Percentiles rank a stretch among this genome's conserved stretches.
phyloP scores from a whole-genome alignment of 2,113 vertebrate genomes.

The Neodontobutis hainanensis region DNA sequence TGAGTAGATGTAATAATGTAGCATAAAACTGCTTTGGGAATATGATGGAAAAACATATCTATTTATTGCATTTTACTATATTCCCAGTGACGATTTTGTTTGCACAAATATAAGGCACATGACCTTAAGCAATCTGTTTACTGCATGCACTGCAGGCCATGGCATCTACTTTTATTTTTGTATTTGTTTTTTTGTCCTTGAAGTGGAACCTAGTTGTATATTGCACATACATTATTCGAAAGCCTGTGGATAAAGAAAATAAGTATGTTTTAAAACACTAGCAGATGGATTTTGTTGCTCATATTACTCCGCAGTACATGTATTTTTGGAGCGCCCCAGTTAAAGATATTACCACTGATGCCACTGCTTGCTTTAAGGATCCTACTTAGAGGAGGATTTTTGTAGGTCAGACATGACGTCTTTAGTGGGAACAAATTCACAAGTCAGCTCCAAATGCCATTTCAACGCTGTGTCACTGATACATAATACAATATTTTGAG shows the following conservation, averaged over 20 bases:
- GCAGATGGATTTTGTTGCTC: neutral
- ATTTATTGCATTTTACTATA: constrained; percentile 18
- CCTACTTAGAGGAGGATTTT: constrained; percentile 6
- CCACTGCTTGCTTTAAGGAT: constrained; percentile 9
- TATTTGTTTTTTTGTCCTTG: constrained; percentile 3
- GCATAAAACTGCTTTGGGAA: neutral
- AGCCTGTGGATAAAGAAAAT: too few relatives aligned
- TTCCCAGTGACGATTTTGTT: constrained; percentile 22
- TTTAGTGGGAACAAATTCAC: neutral
- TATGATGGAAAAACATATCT: neutral
- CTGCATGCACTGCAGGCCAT: neutral
- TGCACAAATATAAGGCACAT: constrained; percentile 9
- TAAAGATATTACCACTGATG: neutral
- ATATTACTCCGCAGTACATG: neutral
- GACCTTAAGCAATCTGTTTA: constrained; percentile 10
- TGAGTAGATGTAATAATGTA: constrained; percentile 10
- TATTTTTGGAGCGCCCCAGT: neutral
- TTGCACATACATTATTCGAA: neutral
- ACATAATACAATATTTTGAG: neutral
- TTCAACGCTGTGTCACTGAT: neutral
- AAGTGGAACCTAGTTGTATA: neutral
- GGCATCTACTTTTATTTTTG: neutral
- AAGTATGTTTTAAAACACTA: too few relatives aligned
- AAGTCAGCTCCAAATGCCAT: neutral
- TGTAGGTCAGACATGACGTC: constrained; percentile 5